Evolutionary conservation across 2,113 vertebrate species (phyloP), one percentile per base, ranked within the genome.

Genomic region (Platichthys flesus): DNA sequence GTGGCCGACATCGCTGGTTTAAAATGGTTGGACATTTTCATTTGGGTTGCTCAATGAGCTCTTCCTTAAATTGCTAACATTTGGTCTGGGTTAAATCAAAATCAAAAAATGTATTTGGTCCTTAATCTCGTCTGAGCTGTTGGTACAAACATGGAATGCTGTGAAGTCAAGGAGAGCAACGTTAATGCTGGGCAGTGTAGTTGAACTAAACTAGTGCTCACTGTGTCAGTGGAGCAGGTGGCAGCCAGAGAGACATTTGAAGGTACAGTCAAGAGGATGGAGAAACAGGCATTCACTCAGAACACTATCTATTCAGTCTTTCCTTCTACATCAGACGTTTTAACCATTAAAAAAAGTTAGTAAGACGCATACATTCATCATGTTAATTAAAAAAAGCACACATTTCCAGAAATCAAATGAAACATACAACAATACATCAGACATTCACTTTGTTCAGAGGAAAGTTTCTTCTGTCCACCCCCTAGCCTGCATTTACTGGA

Each of bases 141-240:
- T 67, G 61, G 65, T 83, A 89, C 63, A 81, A 85, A 90, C 65
- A 78, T 90, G 91, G 89, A 94, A 93, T 93, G 92, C 85, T 88
- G 71, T 89, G 88, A 93, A 92, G 91, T 91, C 56, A 35, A 85
- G 35, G 76, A 84, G 59, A 76, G 66, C 78, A 79, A 86, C 71
- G n/a, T 78, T 69, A 57, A 71, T 70, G 67, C 78, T 74, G 84
- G 79, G 67, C 75, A 89, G 85, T 85, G 78, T 57, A 67, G 65
- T 63, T 28, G 57, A 81, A 81, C 61, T 70, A 14, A 59, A 60
- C 61, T 26, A 28, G 47, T 71, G 52, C n/a, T 74, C 16, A 71
- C 40, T 40, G 45, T 55, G 63, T 23, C 62, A 62, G 18, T 67
- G 57, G 72, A 71, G 35, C 18, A 12, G 42, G 9, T 12, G 31